Conservation (phyloP, 1,140 invertebrate genomes). For the Pseudomyrmex sp. region DNA sequence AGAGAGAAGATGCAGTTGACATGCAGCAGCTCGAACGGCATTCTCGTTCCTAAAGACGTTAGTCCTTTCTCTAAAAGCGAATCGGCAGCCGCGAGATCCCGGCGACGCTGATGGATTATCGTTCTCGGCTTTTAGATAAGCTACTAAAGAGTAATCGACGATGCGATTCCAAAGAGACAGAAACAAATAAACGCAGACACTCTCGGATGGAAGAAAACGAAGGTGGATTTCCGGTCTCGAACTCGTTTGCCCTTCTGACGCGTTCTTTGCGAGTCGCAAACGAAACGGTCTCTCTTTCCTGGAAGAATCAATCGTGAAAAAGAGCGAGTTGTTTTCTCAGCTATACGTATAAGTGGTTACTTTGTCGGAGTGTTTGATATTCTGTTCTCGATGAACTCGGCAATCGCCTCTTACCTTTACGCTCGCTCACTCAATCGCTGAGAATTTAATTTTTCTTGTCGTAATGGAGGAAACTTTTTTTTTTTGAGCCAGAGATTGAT, state of each 20-base stretch:
- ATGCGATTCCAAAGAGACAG: background rate
- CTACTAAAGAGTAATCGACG: slow-evolving; percentile 12
- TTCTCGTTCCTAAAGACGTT: background rate
- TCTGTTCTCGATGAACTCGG: background rate
- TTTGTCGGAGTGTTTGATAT: slow-evolving; percentile 48
- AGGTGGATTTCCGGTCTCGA: background rate
- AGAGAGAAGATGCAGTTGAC: slow-evolving; percentile 5
- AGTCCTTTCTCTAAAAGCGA: background rate
- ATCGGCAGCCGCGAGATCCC: background rate
- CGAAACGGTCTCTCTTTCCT: slow-evolving; percentile 8
- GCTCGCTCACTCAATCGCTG: slow-evolving; percentile 18
- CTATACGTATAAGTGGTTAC: slow-evolving; percentile 29
- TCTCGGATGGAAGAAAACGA: slow-evolving; percentile 33
- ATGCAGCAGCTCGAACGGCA: background rate
- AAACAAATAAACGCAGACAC: background rate
- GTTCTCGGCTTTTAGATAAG: background rate
- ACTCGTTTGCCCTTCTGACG: background rate
- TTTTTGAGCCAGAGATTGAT: background rate
- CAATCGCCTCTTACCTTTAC: background rate
- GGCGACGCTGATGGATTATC: slow-evolving; percentile 9
- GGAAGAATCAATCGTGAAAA: slow-evolving; percentile 40
- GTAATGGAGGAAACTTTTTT: slow-evolving; percentile 15
- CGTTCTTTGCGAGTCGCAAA: slow-evolving; percentile 8
- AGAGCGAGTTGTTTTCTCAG: background rate
- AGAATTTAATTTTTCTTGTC: slow-evolving; percentile 27